phyloP scores from a whole-genome alignment of 2,113 vertebrate species.

The Lepus timidus region DNA sequence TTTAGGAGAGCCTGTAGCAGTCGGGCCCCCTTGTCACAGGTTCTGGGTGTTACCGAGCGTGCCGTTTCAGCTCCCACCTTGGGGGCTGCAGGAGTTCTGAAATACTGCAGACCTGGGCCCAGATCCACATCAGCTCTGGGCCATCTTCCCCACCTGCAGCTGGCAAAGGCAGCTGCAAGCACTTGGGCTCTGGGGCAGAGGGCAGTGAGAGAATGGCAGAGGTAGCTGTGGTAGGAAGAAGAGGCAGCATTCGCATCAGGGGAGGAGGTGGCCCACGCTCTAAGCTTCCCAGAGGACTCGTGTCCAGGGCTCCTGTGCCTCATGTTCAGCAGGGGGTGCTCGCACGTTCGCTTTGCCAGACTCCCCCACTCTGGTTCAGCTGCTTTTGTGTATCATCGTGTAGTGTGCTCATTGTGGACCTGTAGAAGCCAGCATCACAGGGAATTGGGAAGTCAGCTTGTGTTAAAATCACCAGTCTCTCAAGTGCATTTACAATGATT shows the following conservation, averaged over 20 bases:
- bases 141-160: conserved; percentile 43
- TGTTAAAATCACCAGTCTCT: background rate
- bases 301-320: background rate
- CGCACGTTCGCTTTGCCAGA: background rate
- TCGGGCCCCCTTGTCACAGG: background rate
- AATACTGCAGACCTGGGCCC: background rate
- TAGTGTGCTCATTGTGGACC: background rate
- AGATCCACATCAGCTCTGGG: conserved; percentile 15
- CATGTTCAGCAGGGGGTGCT: background rate
- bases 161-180: background rate
- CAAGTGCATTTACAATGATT: background rate
- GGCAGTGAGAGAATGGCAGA: background rate
- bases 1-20: background rate
- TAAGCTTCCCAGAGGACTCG: background rate
- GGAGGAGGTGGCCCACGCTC: background rate
- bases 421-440: background rate
- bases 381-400: background rate
- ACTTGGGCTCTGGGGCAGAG: background rate
- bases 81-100: background rate
- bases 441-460: background rate
- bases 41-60: background rate
- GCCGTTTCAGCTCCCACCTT: conserved; percentile 20
- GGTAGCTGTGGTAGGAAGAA: background rate
- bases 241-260: background rate
- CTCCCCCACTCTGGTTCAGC: background rate